These are phyloP conservation scores for Doris montereyensis DNA, from an alignment of 2,888 invertebrate species.

Conservation along the genomic window DNA sequence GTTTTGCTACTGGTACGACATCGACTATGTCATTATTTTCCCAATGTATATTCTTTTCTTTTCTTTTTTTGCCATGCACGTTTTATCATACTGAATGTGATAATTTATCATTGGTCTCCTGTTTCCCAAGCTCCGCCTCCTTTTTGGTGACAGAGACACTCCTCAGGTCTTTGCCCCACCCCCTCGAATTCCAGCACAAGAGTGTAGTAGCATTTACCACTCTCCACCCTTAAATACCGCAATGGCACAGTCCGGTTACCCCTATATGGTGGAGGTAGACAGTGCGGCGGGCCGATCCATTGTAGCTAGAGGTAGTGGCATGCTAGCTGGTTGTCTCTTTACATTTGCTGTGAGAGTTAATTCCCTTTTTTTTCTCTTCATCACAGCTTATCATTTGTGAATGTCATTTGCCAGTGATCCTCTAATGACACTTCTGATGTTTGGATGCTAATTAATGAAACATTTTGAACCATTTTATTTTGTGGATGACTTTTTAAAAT, in stretches of 20 bases:
- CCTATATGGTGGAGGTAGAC: constrained; percentile 55
- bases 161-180: constrained; percentile 27
- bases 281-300: constrained; percentile 48
- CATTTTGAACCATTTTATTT: too few relatives aligned
- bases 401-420: too few relatives aligned
- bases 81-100: too few relatives aligned
- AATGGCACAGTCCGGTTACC: constrained; percentile 42
- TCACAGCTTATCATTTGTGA: too few relatives aligned
- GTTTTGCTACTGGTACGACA: too few relatives aligned
- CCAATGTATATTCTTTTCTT: too few relatives aligned
- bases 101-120: too few relatives aligned
- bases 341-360: neutral
- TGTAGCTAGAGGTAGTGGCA: constrained; percentile 47
- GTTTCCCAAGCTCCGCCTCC: constrained; percentile 29
- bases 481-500: too few relatives aligned
- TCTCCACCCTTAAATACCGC: constrained; percentile 49
- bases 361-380: neutral
- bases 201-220: constrained; percentile 54
- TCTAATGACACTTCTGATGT: too few relatives aligned
- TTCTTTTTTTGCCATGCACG: too few relatives aligned
- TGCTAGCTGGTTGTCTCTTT: constrained; percentile 16
- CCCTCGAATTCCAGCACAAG: constrained; percentile 46
- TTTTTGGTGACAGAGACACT: constrained; percentile 34
- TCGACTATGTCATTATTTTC: too few relatives aligned
- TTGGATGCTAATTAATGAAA: too few relatives aligned